Evolutionary conservation across 2,797 vertebrate species (phyloP).

Genomic region (Silurus aristotelis): DNA sequence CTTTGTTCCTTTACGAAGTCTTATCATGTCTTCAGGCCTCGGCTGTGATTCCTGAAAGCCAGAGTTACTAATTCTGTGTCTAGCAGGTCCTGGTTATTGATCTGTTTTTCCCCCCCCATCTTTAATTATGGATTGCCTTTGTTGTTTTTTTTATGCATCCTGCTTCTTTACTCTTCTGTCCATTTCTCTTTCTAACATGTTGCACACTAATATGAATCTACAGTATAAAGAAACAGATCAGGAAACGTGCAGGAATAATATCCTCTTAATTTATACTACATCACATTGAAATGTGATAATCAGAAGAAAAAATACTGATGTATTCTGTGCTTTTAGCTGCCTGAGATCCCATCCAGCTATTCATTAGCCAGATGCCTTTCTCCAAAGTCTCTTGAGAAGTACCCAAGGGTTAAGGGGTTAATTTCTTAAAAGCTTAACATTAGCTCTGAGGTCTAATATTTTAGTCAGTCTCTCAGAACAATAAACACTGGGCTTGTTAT

Average conservation of each 20-base stretch:
- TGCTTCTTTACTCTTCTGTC: not conserved
- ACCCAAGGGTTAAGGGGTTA: not conserved
- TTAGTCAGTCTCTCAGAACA: not conserved
- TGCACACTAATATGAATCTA: not conserved
- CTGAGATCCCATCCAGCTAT: not conserved
- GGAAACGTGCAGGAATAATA: not conserved
- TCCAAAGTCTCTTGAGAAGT: not conserved
- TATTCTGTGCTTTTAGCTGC: not conserved
- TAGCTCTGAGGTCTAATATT: not conserved
- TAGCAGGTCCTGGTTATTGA: not conserved
- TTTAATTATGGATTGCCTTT: not conserved
- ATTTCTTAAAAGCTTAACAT: not conserved
- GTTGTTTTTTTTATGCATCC: not conserved
- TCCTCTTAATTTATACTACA: not conserved
- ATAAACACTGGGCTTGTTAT: not conserved
- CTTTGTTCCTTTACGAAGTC: not conserved
- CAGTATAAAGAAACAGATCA: not conserved
- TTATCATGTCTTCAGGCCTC: not conserved
- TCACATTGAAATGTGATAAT: not conserved
- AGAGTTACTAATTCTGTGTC: not conserved
- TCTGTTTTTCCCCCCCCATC: not conserved
- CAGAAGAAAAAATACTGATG: not conserved
- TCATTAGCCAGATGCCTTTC: not conserved
- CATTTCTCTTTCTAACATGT: not conserved
- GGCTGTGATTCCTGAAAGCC: not conserved